A percentile compares a stretch with the other conserved stretches of the same genome.
Conservation (phyloP, 2,113 vertebrate genomes). For the Ranitomeya variabilis region DNA sequence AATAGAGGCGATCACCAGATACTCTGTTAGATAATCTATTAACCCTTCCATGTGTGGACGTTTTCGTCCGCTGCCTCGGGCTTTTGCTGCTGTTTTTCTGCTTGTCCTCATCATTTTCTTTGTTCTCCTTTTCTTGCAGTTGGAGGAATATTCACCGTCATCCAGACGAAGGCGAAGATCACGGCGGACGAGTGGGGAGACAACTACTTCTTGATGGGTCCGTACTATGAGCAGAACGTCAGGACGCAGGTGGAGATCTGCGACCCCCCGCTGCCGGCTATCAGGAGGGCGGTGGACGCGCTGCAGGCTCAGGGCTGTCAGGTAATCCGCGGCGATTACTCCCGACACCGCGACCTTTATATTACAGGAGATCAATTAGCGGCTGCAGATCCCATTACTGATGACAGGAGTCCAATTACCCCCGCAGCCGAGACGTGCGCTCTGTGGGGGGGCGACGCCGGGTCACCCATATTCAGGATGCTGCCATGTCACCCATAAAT, state of each 20-base stretch:
- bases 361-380: neutral
- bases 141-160: slow-evolving; percentile 96
- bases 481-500: too few relatives aligned
- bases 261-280: slow-evolving; percentile 74
- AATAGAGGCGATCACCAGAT: too few relatives aligned
- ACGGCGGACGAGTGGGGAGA: slow-evolving; percentile 95
- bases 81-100: too few relatives aligned
- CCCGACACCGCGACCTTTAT: neutral
- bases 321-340: slow-evolving; percentile 64
- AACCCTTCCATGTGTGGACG: too few relatives aligned
- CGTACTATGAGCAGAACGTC: slow-evolving; percentile 92
- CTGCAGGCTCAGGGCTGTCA: slow-evolving; percentile 86
- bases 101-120: too few relatives aligned
- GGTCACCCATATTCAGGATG: too few relatives aligned
- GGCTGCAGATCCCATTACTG: slow-evolving; percentile 16
- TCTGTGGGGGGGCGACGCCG: too few relatives aligned
- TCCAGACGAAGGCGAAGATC: slow-evolving; percentile 95
- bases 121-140: slow-evolving; percentile 72
- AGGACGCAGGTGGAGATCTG: slow-evolving; percentile 92
- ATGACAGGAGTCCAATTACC: neutral
- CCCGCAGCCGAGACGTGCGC: neutral
- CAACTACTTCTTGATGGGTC: slow-evolving; percentile 92
- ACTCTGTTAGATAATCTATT: too few relatives aligned
- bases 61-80: too few relatives aligned
- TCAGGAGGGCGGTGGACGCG: slow-evolving; percentile 82